Base-by-base conservation (phyloP, 2,888 invertebrate genomes). In the Callimorpha dominula region DNA sequence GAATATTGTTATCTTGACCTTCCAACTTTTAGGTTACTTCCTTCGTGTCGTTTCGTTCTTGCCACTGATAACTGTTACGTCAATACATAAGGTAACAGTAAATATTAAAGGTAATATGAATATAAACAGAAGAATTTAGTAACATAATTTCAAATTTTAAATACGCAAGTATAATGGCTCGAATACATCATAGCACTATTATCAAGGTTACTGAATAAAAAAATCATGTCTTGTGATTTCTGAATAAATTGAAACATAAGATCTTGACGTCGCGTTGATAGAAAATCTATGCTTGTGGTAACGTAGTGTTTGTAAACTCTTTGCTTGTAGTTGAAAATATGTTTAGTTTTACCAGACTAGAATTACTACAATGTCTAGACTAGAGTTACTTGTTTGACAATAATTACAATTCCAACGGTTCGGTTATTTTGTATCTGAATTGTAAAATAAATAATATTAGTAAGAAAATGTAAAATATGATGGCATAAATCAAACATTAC, bases 1-100 rank as follows among this genome's bases (percentile, higher is more conserved):
- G 70, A 79, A 76, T 69, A 15, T 20, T 57, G 43, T 42, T 64
- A 72, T 8, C 70, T 76, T 78, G 83, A 84, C 85, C 85, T 84
- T 82, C 65, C 40, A 31, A 70, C 49, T 80, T 83, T 83, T 81
- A 80, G 78, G 77, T 84, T 84, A 81, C 75, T 77, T 72, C 67
- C 71, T 54, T 73, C 31, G 11, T 31, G 75, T 64, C 75, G 74
- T 77, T 85, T 57, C 81, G 77, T 80, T 70, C 42, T 1, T 65
- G 72, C 74, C 70, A 75, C 72, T 79, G 66, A 68, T 70, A 62
- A 50, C 52, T 50, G 66, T 67, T 67, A 67, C 66, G 66, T 67
- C 52, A 67, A 49, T 50, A 20, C 7, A 31, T 31, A 9, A 6
- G 14, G n/a, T 65, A 65, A n/a, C 2, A 4, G 14, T 31, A 50